Evolutionary conservation across 2,113 vertebrate genomes (phyloP), one percentile per base, ranked within the genome.

Genomic region (Seriola rivoliana): DNA sequence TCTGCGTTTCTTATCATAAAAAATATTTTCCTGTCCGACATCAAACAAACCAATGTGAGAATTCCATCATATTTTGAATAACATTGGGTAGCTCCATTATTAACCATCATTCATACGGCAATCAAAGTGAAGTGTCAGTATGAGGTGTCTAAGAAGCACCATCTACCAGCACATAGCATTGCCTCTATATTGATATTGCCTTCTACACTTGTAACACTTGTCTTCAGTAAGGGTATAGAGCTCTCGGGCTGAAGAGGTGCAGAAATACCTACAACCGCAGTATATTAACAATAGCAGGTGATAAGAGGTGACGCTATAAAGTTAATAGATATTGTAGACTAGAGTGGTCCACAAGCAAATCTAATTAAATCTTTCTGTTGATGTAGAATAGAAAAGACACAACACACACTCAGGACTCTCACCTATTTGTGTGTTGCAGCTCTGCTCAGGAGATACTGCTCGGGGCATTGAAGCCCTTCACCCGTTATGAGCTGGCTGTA

Each of bases 401-500:
- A 11, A 9, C n/a, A 23, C 71, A 73, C 19, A 69, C 72, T 80
- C 44, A 69, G 5, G 12, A 23, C 48, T 58, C 46, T 76, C 0
- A 6, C 8, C 16, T 52, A 42, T 82, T 62, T 79, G 55, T 86
- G 36, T 89, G 29, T 82, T 81, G 13, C 94, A 99, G 98, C 92
- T 95, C 97, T 9, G 95, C 95, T 78, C 97, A 98, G 93, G 97
- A 97, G 90, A 96, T 99, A 74, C 95, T 99, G 66, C 96, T 99
- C 1, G 95, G 94, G 1, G 96, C 96, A 0, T 82, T 99, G 82
- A 99, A 97, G 93, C 98, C 98, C 3, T 99, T 97, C 91, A 99
- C 97, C 55, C 97, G 95, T 32, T 99, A 99, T 0, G 96, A 99
- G 93, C 97, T 99, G 90, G 98, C 98, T 0, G 96, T 99, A 14